phyloP scores from a whole-genome alignment of 2,113 vertebrate genomes.

The Mus pahari region DNA sequence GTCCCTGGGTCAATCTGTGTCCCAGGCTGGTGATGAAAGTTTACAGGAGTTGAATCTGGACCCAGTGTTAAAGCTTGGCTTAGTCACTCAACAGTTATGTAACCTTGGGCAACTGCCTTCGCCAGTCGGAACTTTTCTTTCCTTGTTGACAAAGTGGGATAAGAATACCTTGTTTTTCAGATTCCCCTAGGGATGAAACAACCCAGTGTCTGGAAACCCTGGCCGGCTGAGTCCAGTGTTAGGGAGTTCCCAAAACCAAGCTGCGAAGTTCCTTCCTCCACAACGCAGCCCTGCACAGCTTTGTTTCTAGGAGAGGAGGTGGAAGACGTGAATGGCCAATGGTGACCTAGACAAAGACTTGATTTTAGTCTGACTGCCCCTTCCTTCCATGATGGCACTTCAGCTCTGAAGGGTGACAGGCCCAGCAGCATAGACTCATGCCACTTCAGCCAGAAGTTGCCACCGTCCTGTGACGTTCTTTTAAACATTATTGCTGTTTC shows the following conservation, averaged over 20 bases:
- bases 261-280: background rate
- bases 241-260: background rate
- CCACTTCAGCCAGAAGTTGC: background rate
- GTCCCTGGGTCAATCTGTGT: background rate
- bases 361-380: background rate
- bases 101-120: constrained; percentile 51
- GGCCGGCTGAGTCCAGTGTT: background rate
- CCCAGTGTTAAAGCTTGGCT: constrained; percentile 47
- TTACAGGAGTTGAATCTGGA: constrained; percentile 6
- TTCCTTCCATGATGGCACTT: background rate
- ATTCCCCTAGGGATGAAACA: background rate
- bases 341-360: background rate
- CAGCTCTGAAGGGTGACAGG: background rate
- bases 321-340: fast-evolving
- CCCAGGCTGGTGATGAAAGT: background rate
- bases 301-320: background rate
- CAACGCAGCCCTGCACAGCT: background rate
- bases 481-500: constrained; percentile 17
- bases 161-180: constrained; percentile 22
- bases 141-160: constrained; percentile 27
- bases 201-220: background rate
- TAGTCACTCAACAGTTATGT: constrained; percentile 24
- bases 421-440: background rate
- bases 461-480: constrained; percentile 7
- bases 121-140: constrained; percentile 19